phyloP scores from a whole-genome alignment of 2,888 invertebrate species.

The Polymixis lichenea region DNA sequence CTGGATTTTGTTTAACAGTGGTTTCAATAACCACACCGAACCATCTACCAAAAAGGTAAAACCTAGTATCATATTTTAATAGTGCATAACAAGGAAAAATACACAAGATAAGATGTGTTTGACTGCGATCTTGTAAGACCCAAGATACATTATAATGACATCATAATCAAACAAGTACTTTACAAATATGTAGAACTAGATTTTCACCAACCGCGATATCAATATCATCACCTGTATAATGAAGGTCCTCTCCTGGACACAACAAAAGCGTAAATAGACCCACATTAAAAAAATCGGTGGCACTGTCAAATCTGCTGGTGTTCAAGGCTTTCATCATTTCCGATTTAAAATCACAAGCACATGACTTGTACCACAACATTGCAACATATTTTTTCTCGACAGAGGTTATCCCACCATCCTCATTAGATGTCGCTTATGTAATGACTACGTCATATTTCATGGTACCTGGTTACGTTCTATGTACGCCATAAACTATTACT shows the following conservation, averaged over 20 bases:
- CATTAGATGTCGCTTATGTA: conserved; percentile 63
- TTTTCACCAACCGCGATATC: too few species aligned
- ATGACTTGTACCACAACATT: conserved; percentile 56
- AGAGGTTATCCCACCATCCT: conserved; percentile 58
- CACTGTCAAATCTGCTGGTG: background rate
- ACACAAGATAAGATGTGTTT: background rate
- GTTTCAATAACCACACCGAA: background rate
- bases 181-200: background rate
- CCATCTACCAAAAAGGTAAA: background rate
- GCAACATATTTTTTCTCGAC: conserved; percentile 59
- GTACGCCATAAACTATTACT: conserved; percentile 42
- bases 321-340: conserved; percentile 15
- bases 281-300: background rate
- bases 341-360: conserved; percentile 1
- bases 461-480: conserved; percentile 60
- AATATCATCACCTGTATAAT: background rate
- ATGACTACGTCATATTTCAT: conserved; percentile 54
- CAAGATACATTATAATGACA: background rate
- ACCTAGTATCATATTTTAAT: background rate
- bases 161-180: background rate
- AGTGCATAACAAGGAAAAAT: background rate
- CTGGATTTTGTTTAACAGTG: background rate
- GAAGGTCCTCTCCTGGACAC: background rate
- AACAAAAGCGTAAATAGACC: background rate
- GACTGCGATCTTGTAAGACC: background rate